Evolutionary conservation across 1,140 invertebrate species (phyloP), one percentile per base, ranked within the genome.

Genomic region (Paraescarpia echinospica): DNA sequence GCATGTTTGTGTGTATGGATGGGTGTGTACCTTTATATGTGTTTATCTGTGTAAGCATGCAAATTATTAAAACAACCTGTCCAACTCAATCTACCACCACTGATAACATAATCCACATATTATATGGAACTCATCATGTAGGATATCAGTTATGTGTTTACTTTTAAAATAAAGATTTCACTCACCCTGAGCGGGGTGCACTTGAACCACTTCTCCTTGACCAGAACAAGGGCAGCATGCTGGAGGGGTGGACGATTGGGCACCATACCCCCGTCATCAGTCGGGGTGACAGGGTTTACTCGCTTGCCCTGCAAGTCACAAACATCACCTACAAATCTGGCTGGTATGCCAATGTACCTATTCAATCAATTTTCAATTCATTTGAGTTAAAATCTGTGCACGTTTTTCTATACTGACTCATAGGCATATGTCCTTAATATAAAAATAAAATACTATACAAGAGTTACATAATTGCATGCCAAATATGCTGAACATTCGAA

Each of bases 151-250:
- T 18, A 4, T 22, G 59, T 77, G 14, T 77, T 22, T 27, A 77
- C 59, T 77, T 18, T 77, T 22, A 27, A 27, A 27, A 27, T 2
- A 27, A 77, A 31, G 14, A 0, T 77, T 77, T 14, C 8, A 77
- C 59, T 77, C 12, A 77, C 59, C 59, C 59, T 77, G 14, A 77
- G 59, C 2, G 59, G 59, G 8, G 59, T 77, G 59, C 59, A 77
- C 59, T 77, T 77, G 59, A 77, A 77, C 59, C 59, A 77, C 59
- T 77, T 77, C 59, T 77, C 59, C 59, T 77, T 77, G 59, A 77
- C 59, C 59, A 77, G 59, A 6, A 77, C 59, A 77, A 77, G 59
- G 27, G 59, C 59, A 14, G 59, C 59, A 77, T 77, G 59, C 59
- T 77, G 59, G 59, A 77, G 14, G 59, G 59, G 59, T 77, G 59